Evolutionary conservation across 2,797 vertebrate genomes (phyloP).

Genomic region (Halcyon smyrnensis): DNA sequence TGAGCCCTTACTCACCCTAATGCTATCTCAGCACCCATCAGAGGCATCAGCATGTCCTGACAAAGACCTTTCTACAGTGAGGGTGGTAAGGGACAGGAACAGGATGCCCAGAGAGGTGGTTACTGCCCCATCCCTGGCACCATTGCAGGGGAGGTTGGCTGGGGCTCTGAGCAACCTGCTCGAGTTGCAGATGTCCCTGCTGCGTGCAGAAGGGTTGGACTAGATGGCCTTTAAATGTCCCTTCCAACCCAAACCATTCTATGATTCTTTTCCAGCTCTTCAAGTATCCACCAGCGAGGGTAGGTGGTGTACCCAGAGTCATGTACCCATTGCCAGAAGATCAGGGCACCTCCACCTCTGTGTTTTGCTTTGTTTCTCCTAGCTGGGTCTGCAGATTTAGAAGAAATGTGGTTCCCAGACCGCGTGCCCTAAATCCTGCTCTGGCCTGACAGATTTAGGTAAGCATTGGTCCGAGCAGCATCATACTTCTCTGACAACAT

Average conservation of each 20-base stretch:
- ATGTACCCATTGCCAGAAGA: neutral
- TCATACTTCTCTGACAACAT: slow-evolving; percentile 17
- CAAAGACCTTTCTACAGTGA: neutral
- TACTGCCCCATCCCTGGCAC: neutral
- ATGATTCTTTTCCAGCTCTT: neutral
- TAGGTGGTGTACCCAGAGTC: neutral
- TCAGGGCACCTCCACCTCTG: neutral
- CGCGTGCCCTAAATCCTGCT: neutral
- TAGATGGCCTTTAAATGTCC: neutral
- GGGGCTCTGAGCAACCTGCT: neutral
- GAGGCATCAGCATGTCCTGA: neutral
- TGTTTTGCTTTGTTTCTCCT: neutral
- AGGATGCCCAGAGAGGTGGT: neutral
- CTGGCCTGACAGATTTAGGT: neutral
- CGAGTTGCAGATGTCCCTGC: neutral
- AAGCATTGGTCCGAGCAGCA: accelerated
- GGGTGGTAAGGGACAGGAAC: neutral
- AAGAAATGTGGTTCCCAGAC: neutral
- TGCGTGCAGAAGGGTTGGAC: neutral
- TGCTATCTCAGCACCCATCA: neutral
- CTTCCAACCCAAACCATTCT: neutral
- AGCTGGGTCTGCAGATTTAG: neutral
- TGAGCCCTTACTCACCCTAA: neutral
- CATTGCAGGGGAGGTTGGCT: neutral
- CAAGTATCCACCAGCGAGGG: accelerated